These are phyloP conservation scores for Alauda arvensis DNA, from an alignment of 2,797 vertebrate species.

Conservation along the genomic window DNA sequence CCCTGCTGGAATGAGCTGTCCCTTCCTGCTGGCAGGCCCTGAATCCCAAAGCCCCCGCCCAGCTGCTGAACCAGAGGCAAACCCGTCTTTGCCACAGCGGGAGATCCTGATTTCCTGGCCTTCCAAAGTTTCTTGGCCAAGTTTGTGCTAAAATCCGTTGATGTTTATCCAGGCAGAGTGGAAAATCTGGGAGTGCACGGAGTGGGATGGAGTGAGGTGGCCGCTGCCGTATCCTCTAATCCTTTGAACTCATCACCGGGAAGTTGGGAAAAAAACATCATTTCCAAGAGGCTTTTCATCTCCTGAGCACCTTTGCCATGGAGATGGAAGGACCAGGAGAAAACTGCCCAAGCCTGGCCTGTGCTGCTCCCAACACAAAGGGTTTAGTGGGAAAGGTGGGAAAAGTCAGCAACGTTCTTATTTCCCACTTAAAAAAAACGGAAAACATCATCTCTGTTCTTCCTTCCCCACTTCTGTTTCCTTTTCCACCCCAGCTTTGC, in stretches of 20 bases:
- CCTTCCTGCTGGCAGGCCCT: background rate
- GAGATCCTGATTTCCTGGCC: background rate
- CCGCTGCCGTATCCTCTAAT: background rate
- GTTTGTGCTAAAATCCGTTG: background rate
- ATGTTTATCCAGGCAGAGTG: background rate
- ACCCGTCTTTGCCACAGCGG: rapidly evolving
- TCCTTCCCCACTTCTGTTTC: background rate
- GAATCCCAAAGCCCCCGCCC: background rate
- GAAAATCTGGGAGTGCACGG: background rate
- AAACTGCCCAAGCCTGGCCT: background rate
- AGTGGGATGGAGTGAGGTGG: background rate
- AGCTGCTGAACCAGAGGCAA: background rate
- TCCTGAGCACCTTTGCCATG: background rate
- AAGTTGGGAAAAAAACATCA: background rate
- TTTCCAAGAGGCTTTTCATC: background rate
- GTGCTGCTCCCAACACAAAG: background rate
- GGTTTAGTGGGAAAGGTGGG: background rate
- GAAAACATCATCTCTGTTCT: background rate
- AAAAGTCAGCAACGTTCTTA: background rate
- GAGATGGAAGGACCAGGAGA: background rate
- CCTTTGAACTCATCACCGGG: background rate
- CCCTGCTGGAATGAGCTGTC: background rate
- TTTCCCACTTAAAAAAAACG: background rate
- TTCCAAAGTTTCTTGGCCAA: background rate
- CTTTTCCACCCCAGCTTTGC: background rate